Evolutionary conservation across 2,888 invertebrate genomes (phyloP), one percentile per base, ranked within the genome.

Genomic region (Ectemnius cavifrons): DNA sequence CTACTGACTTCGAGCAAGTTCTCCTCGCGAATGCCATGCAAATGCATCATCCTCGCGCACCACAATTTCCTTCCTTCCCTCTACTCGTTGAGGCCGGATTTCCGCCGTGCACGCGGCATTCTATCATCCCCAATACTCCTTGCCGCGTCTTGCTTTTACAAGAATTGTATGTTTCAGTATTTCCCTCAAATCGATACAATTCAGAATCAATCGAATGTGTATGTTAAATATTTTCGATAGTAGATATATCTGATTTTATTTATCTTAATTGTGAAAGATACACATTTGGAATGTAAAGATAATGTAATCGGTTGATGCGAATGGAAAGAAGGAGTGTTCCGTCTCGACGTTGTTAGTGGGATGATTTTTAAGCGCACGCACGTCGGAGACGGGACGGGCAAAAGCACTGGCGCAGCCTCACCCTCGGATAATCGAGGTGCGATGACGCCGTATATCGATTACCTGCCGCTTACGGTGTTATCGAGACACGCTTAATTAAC

Each of bases 401-500:
- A 37, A 11, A 37, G 37, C 8, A 37, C 8, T 8, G 66, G 46
- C 57, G 62, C 64, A 47, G 63, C 67, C 63, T 37, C 52, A 28
- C 63, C 61, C 61, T 66, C 45, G 71, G 65, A 63, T 68, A 73
- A 75, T 78, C 73, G 76, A 68, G 72, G 58, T 69, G 49, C 75
- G 74, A 82, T 79, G 79, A 78, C 70, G 75, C 65, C 74, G 74
- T 74, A 63, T 82, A 83, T 82, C 82, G 82, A 82, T 82, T 82
- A 80, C 69, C 75, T 57, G 67, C 64, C 79, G 75, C 64, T 79
- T 77, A 77, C 77, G 77, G 75, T 75, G 78, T 78, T 79, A 83
- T 77, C 82, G 76, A 72, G 73, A 73, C 80, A 78, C 78, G 80
- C 60, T 82, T 83, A 83, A 82, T 82, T 82, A 82, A 83, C 80